Percentiles rank a stretch among this genome's conserved stretches.
phyloP scores from a whole-genome alignment of 2,797 vertebrate species.

The Galaxias olidus region DNA sequence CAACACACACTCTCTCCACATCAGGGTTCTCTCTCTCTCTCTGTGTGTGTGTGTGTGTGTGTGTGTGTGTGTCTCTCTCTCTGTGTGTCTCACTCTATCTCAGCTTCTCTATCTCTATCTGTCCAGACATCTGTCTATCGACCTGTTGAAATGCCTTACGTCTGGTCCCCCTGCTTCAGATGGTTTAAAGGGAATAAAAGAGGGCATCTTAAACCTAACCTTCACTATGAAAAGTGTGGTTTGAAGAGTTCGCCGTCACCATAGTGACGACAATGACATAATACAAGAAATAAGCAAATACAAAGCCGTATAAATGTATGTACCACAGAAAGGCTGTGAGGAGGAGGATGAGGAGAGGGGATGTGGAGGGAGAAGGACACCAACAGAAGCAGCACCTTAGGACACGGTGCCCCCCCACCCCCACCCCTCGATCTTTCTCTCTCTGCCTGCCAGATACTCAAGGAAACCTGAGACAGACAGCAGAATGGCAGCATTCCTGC shows the following conservation, averaged over 20 bases:
- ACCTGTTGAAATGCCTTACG: too few species aligned
- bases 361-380: neutral
- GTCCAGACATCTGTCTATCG: neutral
- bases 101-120: neutral
- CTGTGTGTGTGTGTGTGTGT: neutral
- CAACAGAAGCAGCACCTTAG: conserved; percentile 1
- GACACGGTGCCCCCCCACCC: conserved; percentile 23
- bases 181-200: neutral
- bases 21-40: neutral
- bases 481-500: conserved; percentile 33
- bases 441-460: neutral
- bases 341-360: neutral
- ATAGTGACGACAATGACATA: conserved; percentile 18
- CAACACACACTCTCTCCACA: neutral
- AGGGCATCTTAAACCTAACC: conserved; percentile 17
- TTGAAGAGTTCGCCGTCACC: conserved; percentile 16
- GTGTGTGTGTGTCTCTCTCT: conserved; percentile 16
- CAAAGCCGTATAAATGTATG: neutral
- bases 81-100: neutral
- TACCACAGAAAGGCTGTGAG: too few species aligned
- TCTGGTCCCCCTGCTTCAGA: too few species aligned
- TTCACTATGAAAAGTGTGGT: neutral
- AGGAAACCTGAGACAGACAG: conserved; percentile 52
- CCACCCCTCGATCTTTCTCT: too few species aligned
- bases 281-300: too few species aligned